These are phyloP conservation scores for Esox masquinongy DNA, from an alignment of 2,797 vertebrate species.

Conservation along the genomic window DNA sequence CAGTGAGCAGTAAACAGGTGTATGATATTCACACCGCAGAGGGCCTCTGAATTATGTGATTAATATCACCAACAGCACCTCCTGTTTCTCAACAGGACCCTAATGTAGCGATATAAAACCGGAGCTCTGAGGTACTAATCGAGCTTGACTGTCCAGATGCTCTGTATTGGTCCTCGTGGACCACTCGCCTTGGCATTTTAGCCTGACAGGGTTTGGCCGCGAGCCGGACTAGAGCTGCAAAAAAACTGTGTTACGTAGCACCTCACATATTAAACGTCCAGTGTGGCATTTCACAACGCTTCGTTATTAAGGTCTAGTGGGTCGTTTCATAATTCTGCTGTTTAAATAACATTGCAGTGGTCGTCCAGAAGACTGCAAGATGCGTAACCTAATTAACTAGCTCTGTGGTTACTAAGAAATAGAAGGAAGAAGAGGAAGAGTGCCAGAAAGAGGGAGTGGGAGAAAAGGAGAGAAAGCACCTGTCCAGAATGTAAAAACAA, in stretches of 20 bases:
- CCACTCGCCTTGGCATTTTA: conserved; percentile 47
- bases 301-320: no score
- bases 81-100: conserved; percentile 68
- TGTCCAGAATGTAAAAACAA: conserved; percentile 6
- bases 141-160: conserved; percentile 77
- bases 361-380: no score
- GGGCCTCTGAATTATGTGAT: conserved; percentile 64
- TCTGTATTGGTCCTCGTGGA: conserved; percentile 55
- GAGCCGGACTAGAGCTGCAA: conserved; percentile 54
- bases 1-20: conserved; percentile 17
- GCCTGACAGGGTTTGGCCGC: conserved; percentile 62
- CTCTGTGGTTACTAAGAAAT: no score
- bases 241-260: no score
- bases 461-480: not conserved
- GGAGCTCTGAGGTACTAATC: conserved; percentile 66
- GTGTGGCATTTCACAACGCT: no score
- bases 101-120: conserved; percentile 67
- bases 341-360: no score
- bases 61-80: conserved; percentile 68
- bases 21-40: conserved; percentile 53
- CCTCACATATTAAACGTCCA: no score
- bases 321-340: no score
- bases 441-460: not conserved
- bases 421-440: not conserved
- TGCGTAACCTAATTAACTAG: no score